Conservation (phyloP, 2,797 vertebrate genomes). For the Cryptoprocta ferox region DNA sequence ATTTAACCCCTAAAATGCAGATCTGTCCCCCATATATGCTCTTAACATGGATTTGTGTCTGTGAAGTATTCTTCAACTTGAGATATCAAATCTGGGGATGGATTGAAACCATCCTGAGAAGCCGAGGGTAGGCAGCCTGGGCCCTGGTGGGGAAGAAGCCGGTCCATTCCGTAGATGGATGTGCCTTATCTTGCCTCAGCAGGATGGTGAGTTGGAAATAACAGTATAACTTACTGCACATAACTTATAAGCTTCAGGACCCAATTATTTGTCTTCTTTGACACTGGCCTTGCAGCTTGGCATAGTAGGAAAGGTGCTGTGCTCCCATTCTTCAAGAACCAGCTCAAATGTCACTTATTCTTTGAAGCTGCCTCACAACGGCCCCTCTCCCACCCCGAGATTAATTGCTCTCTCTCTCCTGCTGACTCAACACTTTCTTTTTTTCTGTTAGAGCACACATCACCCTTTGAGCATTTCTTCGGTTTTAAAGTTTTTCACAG, state of each 20-base stretch:
- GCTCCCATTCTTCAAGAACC: not conserved
- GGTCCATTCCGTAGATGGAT: fast-evolving
- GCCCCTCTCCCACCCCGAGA: fast-evolving
- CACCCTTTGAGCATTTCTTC: not conserved
- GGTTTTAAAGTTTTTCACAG: not conserved
- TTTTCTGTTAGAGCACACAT: not conserved
- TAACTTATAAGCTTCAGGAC: not conserved
- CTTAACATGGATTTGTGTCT: not conserved
- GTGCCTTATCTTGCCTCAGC: not conserved
- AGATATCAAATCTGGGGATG: not conserved
- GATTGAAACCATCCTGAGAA: not conserved
- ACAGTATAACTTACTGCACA: not conserved
- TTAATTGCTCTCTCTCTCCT: not conserved
- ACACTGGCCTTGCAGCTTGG: not conserved
- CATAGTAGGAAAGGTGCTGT: not conserved
- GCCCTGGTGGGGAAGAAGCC: not conserved
- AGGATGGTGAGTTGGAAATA: not conserved
- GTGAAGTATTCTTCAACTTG: not conserved
- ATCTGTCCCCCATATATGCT: not conserved
- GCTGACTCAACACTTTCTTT: not conserved
- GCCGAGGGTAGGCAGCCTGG: not conserved
- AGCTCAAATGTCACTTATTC: not conserved
- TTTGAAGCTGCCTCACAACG: not conserved
- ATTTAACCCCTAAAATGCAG: not conserved
- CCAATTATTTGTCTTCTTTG: not conserved